Conservation (phyloP, 2,113 vertebrate genomes). For the Budorcas taxicolor region DNA sequence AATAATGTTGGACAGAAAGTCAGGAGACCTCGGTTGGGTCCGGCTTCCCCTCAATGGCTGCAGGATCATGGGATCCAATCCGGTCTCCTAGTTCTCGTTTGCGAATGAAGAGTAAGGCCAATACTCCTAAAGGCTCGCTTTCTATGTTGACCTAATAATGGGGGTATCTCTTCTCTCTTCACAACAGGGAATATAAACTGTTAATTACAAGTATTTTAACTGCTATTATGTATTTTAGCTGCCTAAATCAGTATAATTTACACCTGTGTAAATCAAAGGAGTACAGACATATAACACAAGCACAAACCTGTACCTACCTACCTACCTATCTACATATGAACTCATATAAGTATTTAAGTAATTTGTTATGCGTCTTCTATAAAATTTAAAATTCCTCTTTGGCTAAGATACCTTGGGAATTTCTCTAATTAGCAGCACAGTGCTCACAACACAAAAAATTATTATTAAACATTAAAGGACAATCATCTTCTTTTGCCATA, state of each 20-base stretch:
- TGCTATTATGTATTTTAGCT: not conserved
- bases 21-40: not conserved
- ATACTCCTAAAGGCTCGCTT: not conserved
- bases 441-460: not conserved
- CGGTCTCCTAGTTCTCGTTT: not conserved
- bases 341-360: not conserved
- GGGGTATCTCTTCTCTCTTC: not conserved
- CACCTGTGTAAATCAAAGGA: not conserved
- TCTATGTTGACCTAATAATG: not conserved
- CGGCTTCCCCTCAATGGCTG: not conserved
- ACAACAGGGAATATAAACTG: not conserved
- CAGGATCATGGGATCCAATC: rapidly evolving
- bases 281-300: not conserved
- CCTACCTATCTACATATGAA: not conserved
- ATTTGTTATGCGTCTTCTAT: not conserved
- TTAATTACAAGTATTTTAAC: not conserved
- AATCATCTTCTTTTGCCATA: not conserved
- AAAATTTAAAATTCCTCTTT: not conserved
- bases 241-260: not conserved
- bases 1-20: not conserved
- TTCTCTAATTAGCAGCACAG: not conserved
- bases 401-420: not conserved
- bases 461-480: not conserved
- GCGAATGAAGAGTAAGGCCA: not conserved
- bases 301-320: not conserved